Conservation (phyloP, 2,888 invertebrate species). For the Cryptophagus acutangulus region DNA sequence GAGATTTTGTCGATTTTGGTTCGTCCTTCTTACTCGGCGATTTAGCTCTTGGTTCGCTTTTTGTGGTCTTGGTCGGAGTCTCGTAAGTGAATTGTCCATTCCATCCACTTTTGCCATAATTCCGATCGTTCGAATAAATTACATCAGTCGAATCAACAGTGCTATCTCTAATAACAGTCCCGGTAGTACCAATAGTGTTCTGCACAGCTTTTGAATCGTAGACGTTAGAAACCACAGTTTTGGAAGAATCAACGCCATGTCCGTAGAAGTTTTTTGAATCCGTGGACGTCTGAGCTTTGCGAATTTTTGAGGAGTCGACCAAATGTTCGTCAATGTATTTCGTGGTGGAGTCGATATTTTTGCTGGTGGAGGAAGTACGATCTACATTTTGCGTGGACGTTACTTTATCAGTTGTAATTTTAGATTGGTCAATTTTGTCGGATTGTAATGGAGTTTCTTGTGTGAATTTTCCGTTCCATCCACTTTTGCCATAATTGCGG, state of each 20-base stretch:
- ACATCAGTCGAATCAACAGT: constrained; percentile 46
- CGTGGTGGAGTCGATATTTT: constrained; percentile 10
- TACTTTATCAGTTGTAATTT: constrained; percentile 7
- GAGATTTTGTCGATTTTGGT: neutral
- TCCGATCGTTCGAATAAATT: constrained; percentile 41
- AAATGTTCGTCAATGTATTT: constrained; percentile 24
- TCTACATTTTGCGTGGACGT: neutral
- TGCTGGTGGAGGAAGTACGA: neutral
- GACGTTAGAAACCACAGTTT: constrained; percentile 35
- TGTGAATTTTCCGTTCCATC: constrained; percentile 43
- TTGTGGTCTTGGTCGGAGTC: constrained; percentile 14
- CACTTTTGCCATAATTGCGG: constrained; percentile 42
- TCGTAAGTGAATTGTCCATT: constrained; percentile 42
- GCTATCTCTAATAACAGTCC: constrained; percentile 50
- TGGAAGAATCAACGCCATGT: constrained; percentile 30
- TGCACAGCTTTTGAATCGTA: constrained; percentile 41
- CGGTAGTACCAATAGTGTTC: constrained; percentile 41
- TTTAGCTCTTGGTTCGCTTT: neutral
- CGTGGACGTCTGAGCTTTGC: constrained; percentile 30
- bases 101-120: constrained; percentile 44
- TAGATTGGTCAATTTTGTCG: constrained; percentile 10
- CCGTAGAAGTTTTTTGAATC: constrained; percentile 33
- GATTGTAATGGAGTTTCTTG: too few species aligned
- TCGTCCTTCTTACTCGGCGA: too few species aligned
- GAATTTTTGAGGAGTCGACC: constrained; percentile 32